Evolutionary conservation across 2,888 invertebrate genomes (phyloP).

Genomic region (Exocentrus adspersus): DNA sequence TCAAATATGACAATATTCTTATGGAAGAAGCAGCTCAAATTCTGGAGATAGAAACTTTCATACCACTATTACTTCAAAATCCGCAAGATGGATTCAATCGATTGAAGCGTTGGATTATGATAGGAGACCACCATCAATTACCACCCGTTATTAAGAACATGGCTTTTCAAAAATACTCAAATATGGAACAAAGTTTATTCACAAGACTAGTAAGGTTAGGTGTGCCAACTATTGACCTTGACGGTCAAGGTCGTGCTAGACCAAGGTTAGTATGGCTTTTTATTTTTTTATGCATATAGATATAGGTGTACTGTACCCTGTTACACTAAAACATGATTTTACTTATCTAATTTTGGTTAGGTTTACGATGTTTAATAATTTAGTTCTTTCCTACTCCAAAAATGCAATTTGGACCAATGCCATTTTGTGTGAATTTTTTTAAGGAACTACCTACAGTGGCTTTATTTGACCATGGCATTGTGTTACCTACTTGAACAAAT

Average conservation of each 20-base stretch:
- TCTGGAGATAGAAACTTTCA: constrained; percentile 99
- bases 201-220: constrained; percentile 95
- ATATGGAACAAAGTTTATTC: constrained; percentile 99
- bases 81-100: constrained; percentile 96
- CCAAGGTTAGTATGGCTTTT: constrained; percentile 68
- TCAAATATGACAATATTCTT: constrained; percentile 98
- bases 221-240: constrained; percentile 96
- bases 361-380: too few relatives aligned
- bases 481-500: too few relatives aligned
- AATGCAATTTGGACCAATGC: too few relatives aligned
- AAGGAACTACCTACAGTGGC: too few relatives aligned
- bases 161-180: constrained; percentile 99
- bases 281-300: background rate
- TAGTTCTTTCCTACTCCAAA: too few relatives aligned
- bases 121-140: constrained; percentile 98
- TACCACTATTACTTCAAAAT: constrained; percentile 97
- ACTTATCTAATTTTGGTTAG: too few relatives aligned
- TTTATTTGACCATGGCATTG: too few relatives aligned
- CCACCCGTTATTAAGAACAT: constrained; percentile 99
- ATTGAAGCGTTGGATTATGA: constrained; percentile 99
- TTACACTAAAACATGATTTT: too few relatives aligned
- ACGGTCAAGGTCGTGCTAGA: constrained; percentile 96
- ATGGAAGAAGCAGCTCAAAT: constrained; percentile 99
- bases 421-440: too few relatives aligned
- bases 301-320: too few relatives aligned